Base-by-base conservation (phyloP, 2,888 invertebrate genomes). In the Philonicus albiceps region DNA sequence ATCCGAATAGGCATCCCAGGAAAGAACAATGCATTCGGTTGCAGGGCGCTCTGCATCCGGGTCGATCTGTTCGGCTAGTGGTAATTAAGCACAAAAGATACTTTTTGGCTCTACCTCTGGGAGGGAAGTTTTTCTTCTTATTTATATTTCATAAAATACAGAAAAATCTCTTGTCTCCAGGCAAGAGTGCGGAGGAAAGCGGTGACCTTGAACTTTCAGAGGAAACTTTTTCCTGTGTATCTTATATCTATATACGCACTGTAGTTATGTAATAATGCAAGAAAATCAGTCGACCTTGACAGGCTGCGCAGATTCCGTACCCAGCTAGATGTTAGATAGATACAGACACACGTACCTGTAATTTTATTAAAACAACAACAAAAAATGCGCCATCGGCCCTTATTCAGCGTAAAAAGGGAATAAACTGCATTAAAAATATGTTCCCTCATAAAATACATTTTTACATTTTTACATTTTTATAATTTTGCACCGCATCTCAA, bases 221-320 rank as follows among this genome's bases (percentile, higher is more conserved):
- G 22, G 81, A 27, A 81, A 81, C 55, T 55, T 81, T 81, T 53
- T 53, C 31, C 80, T 53, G 80, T 80, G 31, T 76, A 53, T 76
- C 76, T 43, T 37, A 37, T 76, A 75, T 75, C 19, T 78, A 43
- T 40, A 19, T 81, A 81, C 55, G 34, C 81, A 64, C 64, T 55
- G 27, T 19, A 64, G 81, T 81, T 81, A 81, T 81, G 81, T 81
- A 81, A 81, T 55, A 81, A 81, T 81, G 81, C 49, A 81, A 81
- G 81, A 64, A 81, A 81, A 81, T 81, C 34, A 22, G 22, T 7
- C 81, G 55, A 81, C 81, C 81, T 81, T 81, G 81, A 64, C 53
- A 81, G 53, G 81, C 81, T 81, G 81, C 81, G 81, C 81, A 81
- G 81, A 30, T 81, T 81, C 81, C 27, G 55, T 81, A 64, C 55